Base-by-base conservation (phyloP, 2,797 vertebrate genomes). In the Typhlichthys subterraneus region DNA sequence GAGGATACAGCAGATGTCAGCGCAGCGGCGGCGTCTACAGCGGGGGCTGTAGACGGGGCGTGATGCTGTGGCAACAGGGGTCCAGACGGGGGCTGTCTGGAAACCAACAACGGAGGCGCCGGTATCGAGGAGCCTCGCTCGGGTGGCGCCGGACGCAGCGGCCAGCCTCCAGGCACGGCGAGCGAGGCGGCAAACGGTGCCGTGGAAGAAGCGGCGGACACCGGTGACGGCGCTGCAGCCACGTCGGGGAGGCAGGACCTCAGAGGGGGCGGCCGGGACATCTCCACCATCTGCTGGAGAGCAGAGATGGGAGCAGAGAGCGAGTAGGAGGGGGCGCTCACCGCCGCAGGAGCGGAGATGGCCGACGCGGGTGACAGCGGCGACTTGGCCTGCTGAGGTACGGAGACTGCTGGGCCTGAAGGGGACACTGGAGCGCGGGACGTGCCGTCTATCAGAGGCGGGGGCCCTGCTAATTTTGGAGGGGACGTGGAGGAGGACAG, bases 281-380 rank as follows among this genome's bases (percentile, higher is more conserved):
- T 74, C 58, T 87, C 79, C 62, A 81, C 65, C 73, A 81, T 81
- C 59, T 83, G 73, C 49, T 86, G 79, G 67, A 83, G 80, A 61
- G 84, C 80, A 23, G 76, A 79, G 33, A 78, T 70, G 11, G 85
- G 74, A 10, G 74, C 56, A 68, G 79, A 67, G 2, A 52, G 42
- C 0, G 71, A 66, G 67, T 75, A 77, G 58, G 77, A 72, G 65
- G 84, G 69, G 2, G 63, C 53, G 53, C 79, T 64, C 33, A 50
- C 57, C 2, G 61, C 38, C 14, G 73, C 50, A 59, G 81, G 50
- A 54, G 82, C 38, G 11, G 67, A 65, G 45, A 57, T 23, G 11
- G 78, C 72, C 47, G 57, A 59, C 19, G 57, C 19, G 31, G 68
- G 69, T 51, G 72, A 29, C 50, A 76, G 54, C 3, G 57, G 12